Conservation (phyloP, 2,113 vertebrate species). For the Pseudorectes ferrugineus region DNA sequence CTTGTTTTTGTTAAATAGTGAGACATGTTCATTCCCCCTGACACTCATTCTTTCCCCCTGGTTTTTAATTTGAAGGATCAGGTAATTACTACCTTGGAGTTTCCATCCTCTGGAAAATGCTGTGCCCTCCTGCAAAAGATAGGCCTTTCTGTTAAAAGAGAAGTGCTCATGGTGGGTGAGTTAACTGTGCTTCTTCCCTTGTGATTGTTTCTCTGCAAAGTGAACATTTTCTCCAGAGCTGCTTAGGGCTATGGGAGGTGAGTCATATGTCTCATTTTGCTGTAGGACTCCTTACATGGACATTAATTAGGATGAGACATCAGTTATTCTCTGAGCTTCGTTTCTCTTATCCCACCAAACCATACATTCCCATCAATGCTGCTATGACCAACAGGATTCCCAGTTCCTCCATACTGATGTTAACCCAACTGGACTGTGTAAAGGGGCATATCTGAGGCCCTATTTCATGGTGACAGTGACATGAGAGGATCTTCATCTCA, state of each 20-base stretch:
- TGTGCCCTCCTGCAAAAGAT: background rate
- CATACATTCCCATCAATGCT: background rate
- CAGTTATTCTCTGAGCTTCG: background rate
- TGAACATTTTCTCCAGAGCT: background rate
- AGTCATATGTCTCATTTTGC: background rate
- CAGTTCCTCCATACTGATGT: background rate
- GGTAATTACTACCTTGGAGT: background rate
- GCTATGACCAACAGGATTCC: background rate
- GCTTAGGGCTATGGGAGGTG: background rate
- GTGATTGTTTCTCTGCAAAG: background rate
- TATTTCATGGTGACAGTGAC: background rate
- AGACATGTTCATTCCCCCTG: background rate
- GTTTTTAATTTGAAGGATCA: background rate
- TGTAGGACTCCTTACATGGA: background rate
- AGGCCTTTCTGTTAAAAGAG: background rate
- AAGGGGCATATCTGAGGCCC: background rate
- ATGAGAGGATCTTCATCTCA: background rate
- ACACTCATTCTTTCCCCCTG: background rate
- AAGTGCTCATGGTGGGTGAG: fast-evolving
- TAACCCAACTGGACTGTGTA: background rate
- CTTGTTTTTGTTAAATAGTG: background rate
- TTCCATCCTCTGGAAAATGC: background rate
- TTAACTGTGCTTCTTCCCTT: background rate
- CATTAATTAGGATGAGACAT: background rate
- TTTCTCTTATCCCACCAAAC: background rate